phyloP scores from a whole-genome alignment of 2,797 vertebrate genomes.

The Catharus ustulatus region DNA sequence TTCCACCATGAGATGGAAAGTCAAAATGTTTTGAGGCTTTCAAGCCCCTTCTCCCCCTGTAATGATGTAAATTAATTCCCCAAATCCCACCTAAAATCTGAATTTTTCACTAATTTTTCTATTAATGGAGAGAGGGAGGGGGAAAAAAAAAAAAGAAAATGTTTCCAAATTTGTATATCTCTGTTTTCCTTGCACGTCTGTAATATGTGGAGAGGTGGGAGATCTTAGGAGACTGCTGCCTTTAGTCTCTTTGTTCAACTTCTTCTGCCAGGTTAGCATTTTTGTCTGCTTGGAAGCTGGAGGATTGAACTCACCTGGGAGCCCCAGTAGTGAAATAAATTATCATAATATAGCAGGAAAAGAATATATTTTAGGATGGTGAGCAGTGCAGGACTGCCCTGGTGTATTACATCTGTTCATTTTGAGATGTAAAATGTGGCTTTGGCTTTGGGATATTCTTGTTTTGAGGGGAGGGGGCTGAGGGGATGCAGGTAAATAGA shows the following conservation, averaged over 20 bases:
- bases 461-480: not conserved
- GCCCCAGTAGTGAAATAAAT: slow-evolving; percentile 22
- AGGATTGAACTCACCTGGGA: slow-evolving; percentile 44
- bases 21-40: slow-evolving; percentile 50
- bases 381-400: not conserved
- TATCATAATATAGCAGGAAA: slow-evolving; percentile 42
- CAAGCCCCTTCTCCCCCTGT: not conserved
- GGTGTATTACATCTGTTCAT: not conserved
- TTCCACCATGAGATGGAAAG: not conserved
- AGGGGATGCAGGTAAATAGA: not conserved
- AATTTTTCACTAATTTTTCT: not conserved
- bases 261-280: slow-evolving; percentile 39
- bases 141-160: not conserved
- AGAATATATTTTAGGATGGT: not conserved
- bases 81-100: slow-evolving; percentile 33
- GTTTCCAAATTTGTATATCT: not conserved
- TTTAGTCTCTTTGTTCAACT: slow-evolving; percentile 43
- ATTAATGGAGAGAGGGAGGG: not conserved
- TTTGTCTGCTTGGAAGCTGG: slow-evolving; percentile 22
- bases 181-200: slow-evolving; percentile 5
- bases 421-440: not conserved
- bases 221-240: not conserved
- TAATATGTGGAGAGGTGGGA: not conserved
- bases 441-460: not conserved
- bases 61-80: slow-evolving; percentile 27